A percentile compares a stretch with the other conserved stretches of the same genome.
Evolutionary conservation across 2,797 vertebrate genomes (phyloP).

Genomic region (Borostomias antarcticus): DNA sequence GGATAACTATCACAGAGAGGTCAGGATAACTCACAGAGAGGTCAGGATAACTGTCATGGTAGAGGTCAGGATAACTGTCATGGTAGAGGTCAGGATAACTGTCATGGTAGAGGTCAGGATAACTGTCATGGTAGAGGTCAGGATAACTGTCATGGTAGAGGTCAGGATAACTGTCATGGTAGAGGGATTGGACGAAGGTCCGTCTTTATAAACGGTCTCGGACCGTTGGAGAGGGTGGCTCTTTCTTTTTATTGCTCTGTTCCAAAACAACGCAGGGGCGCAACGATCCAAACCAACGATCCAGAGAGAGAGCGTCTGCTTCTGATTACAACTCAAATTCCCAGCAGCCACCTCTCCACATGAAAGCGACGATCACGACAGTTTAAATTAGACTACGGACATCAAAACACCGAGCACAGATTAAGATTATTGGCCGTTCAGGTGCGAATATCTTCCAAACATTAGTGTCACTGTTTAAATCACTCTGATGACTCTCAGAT

Average conservation of each 20-base stretch:
- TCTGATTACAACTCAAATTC: constrained; percentile 45
- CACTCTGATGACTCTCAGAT: not conserved
- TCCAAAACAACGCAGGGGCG: constrained; percentile 37
- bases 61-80: too few relatives aligned
- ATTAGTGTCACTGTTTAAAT: not conserved
- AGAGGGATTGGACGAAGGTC: constrained; percentile 34
- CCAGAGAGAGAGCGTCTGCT: constrained; percentile 32
- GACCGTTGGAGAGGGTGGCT: constrained; percentile 36
- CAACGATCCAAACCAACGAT: constrained; percentile 25
- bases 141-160: too few relatives aligned
- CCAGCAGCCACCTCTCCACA: constrained; percentile 45
- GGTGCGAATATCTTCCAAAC: not conserved
- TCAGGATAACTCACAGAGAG: too few relatives aligned
- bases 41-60: too few relatives aligned
- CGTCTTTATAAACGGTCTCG: constrained; percentile 42
- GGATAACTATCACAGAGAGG: too few relatives aligned
- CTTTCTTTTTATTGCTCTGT: constrained; percentile 38
- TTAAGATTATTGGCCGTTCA: not conserved
- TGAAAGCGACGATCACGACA: constrained; percentile 39
- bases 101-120: too few relatives aligned
- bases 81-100: too few relatives aligned
- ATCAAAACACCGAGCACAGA: not conserved
- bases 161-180: not conserved
- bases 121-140: too few relatives aligned
- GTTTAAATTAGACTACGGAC: constrained; percentile 22